Conservation (phyloP, 2,888 invertebrate species). For the Epirrhoe alternata region DNA sequence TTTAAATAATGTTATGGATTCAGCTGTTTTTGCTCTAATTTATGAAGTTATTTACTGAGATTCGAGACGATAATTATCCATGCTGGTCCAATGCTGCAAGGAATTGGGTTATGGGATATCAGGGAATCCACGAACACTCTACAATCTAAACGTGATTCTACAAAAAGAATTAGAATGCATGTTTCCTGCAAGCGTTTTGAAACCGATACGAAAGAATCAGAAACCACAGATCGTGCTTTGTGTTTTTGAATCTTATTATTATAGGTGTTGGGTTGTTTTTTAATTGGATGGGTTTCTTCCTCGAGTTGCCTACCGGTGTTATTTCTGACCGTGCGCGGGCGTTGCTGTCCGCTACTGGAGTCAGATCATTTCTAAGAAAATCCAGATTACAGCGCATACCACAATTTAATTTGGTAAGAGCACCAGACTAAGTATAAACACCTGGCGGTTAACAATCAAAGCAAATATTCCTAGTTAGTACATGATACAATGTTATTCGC, state of each 20-base stretch:
- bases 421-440: slow-evolving; percentile 41
- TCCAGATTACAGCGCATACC: slow-evolving; percentile 57
- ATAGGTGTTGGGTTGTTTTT: slow-evolving; percentile 27
- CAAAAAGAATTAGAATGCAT: slow-evolving; percentile 55
- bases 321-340: slow-evolving; percentile 64
- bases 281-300: slow-evolving; percentile 18
- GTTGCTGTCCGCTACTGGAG: slow-evolving; percentile 55
- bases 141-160: slow-evolving; percentile 46
- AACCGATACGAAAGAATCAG: slow-evolving; percentile 35
- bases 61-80: slow-evolving; percentile 35
- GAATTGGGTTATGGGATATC: slow-evolving; percentile 48
- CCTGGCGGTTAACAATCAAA: slow-evolving; percentile 22
- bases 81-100: slow-evolving; percentile 41
- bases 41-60: slow-evolving; percentile 39
- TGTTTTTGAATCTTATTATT: slow-evolving; percentile 30
- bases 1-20: slow-evolving; percentile 34
- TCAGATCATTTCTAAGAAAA: slow-evolving; percentile 62
- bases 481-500: background rate
- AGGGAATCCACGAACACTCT: slow-evolving; percentile 41
- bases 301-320: slow-evolving; percentile 48
- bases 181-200: slow-evolving; percentile 59
- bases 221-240: background rate
- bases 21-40: slow-evolving; percentile 43
- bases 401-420: slow-evolving; percentile 56
- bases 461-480: background rate